Base-by-base conservation (phyloP, 2,888 invertebrate genomes). In the Dolichopus griseipennis region DNA sequence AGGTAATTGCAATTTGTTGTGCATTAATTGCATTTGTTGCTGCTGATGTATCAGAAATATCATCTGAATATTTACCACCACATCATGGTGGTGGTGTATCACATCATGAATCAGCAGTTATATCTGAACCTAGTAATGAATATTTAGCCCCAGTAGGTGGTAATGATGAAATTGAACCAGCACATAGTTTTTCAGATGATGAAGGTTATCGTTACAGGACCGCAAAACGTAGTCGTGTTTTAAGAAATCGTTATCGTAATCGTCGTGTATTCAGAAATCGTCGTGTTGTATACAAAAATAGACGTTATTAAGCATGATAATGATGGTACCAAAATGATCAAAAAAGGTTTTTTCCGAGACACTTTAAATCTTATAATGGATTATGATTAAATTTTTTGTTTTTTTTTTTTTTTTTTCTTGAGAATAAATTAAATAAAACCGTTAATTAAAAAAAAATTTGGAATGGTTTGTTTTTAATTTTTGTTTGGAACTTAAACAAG, bases 61-160 rank as follows among this genome's bases (percentile, higher is more conserved):
- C 52, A 52, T 52, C 52, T 52, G 52, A 52, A 52, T 52, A 52
- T 52, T 52, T 52, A 52, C 52, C 52, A 52, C 52, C 52, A 52
- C 2, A 18, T 3, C 41, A 41, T 5, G 18, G 43, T 9, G 15
- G 43, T 9, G 43, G 18, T 52, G 15, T 52, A 18, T 18, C 15
- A 52, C 52, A 52, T 12, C 52, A 52, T 18, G 12, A 52, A 4
- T 12, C 18, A 52, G 9, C 52, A 4, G n/a, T 12, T 18, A 52
- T 52, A 18, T 52, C 52, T 18, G 52, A 52, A 52, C 52, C 52
- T 18, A 52, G 52, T 18, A 52, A 52, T 52, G 52, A 52, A 52
- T 52, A 52, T 52, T 52, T 52, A 52, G 52, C 52, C 9, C 52
- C 52, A 52, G 5, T 27, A 2, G 27, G 27, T 27, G 37, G 10